phyloP scores from a whole-genome alignment of 2,797 vertebrate species.

The Pseudopleuronectes americanus region DNA sequence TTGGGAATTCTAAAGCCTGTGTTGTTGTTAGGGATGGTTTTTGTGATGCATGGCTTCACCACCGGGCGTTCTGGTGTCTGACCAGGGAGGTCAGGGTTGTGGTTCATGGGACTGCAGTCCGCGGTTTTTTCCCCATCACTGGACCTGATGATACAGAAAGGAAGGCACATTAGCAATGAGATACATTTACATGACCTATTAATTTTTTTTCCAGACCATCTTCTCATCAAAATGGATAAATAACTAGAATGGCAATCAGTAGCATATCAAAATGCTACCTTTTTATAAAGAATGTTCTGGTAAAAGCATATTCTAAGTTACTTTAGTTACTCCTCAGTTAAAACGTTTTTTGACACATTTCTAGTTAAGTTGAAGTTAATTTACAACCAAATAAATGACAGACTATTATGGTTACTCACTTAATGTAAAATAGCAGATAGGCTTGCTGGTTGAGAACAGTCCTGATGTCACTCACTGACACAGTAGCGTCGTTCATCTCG shows the following conservation, averaged over 20 bases:
- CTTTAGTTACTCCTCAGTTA: too few species aligned
- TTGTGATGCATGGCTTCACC: slow-evolving; percentile 84
- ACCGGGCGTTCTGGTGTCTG: slow-evolving; percentile 90
- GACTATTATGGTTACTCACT: slow-evolving; percentile 78
- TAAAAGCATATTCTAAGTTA: too few species aligned
- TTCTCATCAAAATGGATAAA: not conserved
- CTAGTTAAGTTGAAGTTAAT: too few species aligned
- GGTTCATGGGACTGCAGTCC: slow-evolving; percentile 83
- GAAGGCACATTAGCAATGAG: not conserved
- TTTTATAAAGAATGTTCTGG: too few species aligned
- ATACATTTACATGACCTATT: not conserved
- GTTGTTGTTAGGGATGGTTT: slow-evolving; percentile 78
- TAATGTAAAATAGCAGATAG: slow-evolving; percentile 97
- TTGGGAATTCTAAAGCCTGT: slow-evolving; percentile 90
- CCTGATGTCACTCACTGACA: slow-evolving; percentile 90
- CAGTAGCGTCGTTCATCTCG: slow-evolving; percentile 97
- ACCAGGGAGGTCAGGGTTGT: slow-evolving; percentile 85
- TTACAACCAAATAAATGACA: too few species aligned
- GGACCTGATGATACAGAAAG: slow-evolving; percentile 78
- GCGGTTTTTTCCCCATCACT: slow-evolving; percentile 87
- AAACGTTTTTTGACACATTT: too few species aligned
- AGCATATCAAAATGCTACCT: too few species aligned
- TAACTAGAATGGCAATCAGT: too few species aligned
- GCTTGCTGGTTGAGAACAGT: slow-evolving; percentile 96
- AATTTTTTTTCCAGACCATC: not conserved